These are phyloP conservation scores for Agrilus planipennis DNA, from an alignment of 1,140 invertebrate species.

Conservation along the genomic window DNA sequence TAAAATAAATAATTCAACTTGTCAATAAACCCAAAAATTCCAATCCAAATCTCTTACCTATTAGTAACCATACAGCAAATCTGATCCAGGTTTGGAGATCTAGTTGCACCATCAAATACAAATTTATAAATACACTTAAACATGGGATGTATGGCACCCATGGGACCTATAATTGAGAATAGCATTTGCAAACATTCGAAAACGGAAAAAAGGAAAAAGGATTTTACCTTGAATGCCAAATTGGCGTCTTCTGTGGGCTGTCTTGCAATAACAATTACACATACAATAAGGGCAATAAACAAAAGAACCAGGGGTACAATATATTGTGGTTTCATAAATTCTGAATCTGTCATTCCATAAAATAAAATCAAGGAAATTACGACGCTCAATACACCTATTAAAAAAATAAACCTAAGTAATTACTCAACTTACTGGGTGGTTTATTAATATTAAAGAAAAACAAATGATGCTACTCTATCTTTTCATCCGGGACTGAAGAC, in stretches of 20 bases:
- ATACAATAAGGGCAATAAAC: slow-evolving; percentile 1
- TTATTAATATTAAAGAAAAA: not conserved
- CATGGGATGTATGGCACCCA: slow-evolving; percentile 75
- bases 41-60: slow-evolving; percentile 36
- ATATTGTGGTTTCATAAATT: slow-evolving; percentile 1
- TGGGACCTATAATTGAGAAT: slow-evolving; percentile 55
- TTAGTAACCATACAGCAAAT: slow-evolving; percentile 68
- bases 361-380: not conserved
- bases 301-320: slow-evolving; percentile 4
- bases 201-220: not conserved
- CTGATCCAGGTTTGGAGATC: slow-evolving; percentile 74
- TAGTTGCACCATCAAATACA: slow-evolving; percentile 80
- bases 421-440: too few relatives aligned
- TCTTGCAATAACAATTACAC: slow-evolving; percentile 7
- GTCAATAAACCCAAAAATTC: not conserved
- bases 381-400: slow-evolving; percentile 7
- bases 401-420: not conserved
- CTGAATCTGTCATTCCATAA: slow-evolving; percentile 3
- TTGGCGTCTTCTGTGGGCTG: slow-evolving; percentile 4
- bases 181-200: not conserved
- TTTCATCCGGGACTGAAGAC: too few relatives aligned
- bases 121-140: slow-evolving; percentile 72
- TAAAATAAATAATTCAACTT: not conserved
- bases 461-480: not conserved
- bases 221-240: slow-evolving; percentile 10